phyloP scores from a whole-genome alignment of 2,888 invertebrate species.

The Standfussiana lucernea region DNA sequence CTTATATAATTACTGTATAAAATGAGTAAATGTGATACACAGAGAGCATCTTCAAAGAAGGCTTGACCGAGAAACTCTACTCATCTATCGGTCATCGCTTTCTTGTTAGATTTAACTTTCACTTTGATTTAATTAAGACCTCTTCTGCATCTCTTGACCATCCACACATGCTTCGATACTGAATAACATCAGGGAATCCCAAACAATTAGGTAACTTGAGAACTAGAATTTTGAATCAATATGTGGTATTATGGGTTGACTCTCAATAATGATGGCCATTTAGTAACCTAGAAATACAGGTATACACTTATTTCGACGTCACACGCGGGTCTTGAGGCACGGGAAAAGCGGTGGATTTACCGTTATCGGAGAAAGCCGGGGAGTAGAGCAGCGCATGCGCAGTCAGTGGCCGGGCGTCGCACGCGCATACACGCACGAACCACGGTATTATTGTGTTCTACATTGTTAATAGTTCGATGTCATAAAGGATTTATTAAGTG shows the following conservation, averaged over 20 bases:
- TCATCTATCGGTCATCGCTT: constrained; percentile 30
- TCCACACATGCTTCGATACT: background rate
- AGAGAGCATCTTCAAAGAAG: background rate
- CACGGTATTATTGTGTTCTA: constrained; percentile 25
- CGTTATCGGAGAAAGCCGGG: constrained; percentile 86
- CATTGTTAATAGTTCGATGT: constrained; percentile 35
- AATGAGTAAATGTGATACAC: background rate
- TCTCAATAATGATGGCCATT: constrained; percentile 13
- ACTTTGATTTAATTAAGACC: constrained; percentile 26
- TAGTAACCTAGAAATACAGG: constrained; percentile 62
- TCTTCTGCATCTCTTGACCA: background rate
- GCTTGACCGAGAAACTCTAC: constrained; percentile 48
- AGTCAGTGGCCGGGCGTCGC: constrained; percentile 54
- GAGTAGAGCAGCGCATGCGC: constrained; percentile 71
- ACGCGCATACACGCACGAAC: constrained; percentile 51
- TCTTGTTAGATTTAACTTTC: constrained; percentile 48
- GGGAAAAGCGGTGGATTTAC: constrained; percentile 75
- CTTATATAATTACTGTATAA: background rate
- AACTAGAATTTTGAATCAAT: background rate
- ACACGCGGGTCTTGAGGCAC: constrained; percentile 45
- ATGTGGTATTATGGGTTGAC: background rate
- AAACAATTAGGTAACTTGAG: background rate
- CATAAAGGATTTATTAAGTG: constrained; percentile 29
- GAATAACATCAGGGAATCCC: background rate
- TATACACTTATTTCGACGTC: constrained; percentile 68